Base-by-base conservation (phyloP, 2,797 vertebrate species). In the Chanos chanos region DNA sequence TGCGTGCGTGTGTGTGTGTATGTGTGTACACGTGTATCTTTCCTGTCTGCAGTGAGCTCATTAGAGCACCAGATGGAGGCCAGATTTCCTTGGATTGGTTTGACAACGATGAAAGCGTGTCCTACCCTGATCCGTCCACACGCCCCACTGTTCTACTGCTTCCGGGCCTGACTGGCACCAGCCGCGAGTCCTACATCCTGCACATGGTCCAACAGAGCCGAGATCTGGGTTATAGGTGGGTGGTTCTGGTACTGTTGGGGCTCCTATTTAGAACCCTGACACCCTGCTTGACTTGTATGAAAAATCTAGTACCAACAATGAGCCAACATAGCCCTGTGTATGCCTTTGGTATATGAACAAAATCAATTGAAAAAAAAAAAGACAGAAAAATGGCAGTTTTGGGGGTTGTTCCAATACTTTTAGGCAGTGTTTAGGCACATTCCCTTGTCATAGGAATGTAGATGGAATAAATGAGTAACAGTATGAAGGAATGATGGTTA, bases 1-100 rank as follows among this genome's bases (percentile, higher is more conserved):
- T 58, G 45, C n/a, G 52, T 18, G 36, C n/a, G 21, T 55, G 9
- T 21, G 31, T 66, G 25, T 24, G 13, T 66, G 33, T 50, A 43
- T 66, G 48, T 65, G 33, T 68, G 64, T 56, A 62, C 19, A 4
- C 31, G 34, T 13, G n/a, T n/a, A n/a, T n/a, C n/a, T n/a, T n/a
- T n/a, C n/a, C 10, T 53, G 51, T 37, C 28, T 87, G 81, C 88
- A 99, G 97, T 81, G 96, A 99, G 84, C 93, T 97, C 82, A 94
- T 99, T 90, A 92, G 86, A 87, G 95, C 94, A 72, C 86, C 90
- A 87, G 97, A 99, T 90, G 97, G 96, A 90, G 97, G 97, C 70
- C 95, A 99, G 89, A 94, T 99, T 90, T 99, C 92, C 2, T 76
- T 99, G 91, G 96, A 99, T 77, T 99, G 97, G 96, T 96, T 96